Base-by-base conservation (phyloP, 2,797 vertebrate genomes). In the Enteromius paludinosus region DNA sequence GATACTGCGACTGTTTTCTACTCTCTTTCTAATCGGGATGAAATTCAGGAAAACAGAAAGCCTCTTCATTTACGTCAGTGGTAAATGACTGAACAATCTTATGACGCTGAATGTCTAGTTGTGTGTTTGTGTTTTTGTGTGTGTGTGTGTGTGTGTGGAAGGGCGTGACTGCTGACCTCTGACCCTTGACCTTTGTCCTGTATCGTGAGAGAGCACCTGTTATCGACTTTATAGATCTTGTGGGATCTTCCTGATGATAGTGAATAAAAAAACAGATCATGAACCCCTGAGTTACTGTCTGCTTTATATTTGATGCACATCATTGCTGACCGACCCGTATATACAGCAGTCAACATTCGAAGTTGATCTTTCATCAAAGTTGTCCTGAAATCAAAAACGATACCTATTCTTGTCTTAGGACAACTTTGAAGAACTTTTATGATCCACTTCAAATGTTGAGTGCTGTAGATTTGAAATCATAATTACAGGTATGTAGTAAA, bases 81-180 rank as follows among this genome's bases (percentile, higher is more conserved):
- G 20, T 83, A 79, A 76, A 73, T 78, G 82, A 87, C 80, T 90
- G 90, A 94, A 94, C 93, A 94, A 94, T 94, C 94, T 93, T 90
- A 93, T 95, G 95, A 94, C 94, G 84, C 91, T 94, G 94, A 95
- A 95, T 95, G 93, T 95, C 91, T 90, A 92, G 92, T 91, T 87
- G 88, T 73, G 5, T 72, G 12, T 71, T 35, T 81, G n/a, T 79
- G 8, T 62, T 30, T 49, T 73, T 62, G 73, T 70, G 79, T 38
- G 43, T n/a, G 59, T 64, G 61, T 25, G 68, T 54, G 41, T 20
- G 45, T 65, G 47, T 56, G 47, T 23, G 81, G 1, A 65, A 33
- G 78, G 9, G 69, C 23, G 64, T 71, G 68, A 78, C 61, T 72
- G 64, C 70, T 71, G 77, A 86, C 81, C 90, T 88, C 90, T 89